phyloP scores from a whole-genome alignment of 2,113 vertebrate genomes.

The Tylochromis polylepis region DNA sequence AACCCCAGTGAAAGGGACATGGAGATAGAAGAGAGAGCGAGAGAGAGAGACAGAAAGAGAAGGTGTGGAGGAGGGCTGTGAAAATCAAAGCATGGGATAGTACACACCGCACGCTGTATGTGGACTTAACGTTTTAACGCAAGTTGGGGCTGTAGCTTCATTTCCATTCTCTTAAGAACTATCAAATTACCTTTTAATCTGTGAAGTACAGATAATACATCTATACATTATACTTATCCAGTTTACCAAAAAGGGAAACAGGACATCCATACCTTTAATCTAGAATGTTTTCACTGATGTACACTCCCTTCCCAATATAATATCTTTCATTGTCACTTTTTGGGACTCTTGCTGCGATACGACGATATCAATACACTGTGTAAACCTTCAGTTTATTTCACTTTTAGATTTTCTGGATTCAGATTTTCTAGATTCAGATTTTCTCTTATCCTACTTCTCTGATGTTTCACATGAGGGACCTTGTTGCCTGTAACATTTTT shows the following conservation, averaged over 20 bases:
- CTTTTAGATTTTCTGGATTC: background rate
- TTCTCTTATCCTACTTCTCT: background rate
- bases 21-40: background rate
- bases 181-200: background rate
- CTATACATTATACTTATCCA: background rate
- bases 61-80: background rate
- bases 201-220: background rate
- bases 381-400: background rate
- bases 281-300: background rate
- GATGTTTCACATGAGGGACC: background rate
- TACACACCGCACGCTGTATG: background rate
- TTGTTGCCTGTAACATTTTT: background rate
- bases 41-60: background rate
- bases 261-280: background rate
- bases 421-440: background rate
- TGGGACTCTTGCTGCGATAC: background rate
- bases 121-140: background rate
- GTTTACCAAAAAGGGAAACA: background rate
- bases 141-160: background rate
- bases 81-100: background rate
- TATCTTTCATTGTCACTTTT: background rate
- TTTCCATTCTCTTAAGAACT: background rate
- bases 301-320: background rate
- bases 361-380: background rate
- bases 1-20: background rate